phyloP scores from a whole-genome alignment of 2,888 invertebrate species.

The Minunthozetes semirufus region DNA sequence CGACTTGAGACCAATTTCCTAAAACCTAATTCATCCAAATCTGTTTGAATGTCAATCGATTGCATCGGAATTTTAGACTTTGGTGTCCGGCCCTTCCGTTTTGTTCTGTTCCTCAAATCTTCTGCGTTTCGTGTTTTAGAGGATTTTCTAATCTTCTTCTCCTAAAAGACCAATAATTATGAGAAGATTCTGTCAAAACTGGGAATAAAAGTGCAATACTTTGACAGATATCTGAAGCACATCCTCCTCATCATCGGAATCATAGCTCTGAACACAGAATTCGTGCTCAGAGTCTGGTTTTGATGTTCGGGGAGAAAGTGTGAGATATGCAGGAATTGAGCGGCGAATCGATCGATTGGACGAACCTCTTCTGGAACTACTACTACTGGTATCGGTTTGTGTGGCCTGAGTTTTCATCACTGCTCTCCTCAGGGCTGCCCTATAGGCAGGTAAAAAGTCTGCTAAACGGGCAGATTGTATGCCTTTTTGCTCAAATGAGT shows the following conservation, averaged over 20 bases:
- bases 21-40: neutral
- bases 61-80: neutral
- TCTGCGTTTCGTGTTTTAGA: neutral
- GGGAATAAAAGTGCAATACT: neutral
- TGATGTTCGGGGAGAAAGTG: slow-evolving; percentile 41
- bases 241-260: slow-evolving; percentile 12
- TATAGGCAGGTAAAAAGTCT: neutral
- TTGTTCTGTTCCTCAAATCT: neutral
- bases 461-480: neutral
- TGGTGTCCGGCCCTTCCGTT: neutral
- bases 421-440: slow-evolving; percentile 34
- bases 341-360: slow-evolving; percentile 55
- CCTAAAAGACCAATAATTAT: slow-evolving; percentile 7
- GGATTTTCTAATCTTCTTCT: neutral
- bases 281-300: neutral
- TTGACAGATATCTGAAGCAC: slow-evolving; percentile 13
- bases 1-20: slow-evolving; percentile 7
- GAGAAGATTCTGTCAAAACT: neutral
- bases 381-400: slow-evolving; percentile 76
- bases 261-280: neutral
- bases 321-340: slow-evolving; percentile 54
- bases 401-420: slow-evolving; percentile 85
- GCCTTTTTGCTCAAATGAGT: slow-evolving; percentile 1
- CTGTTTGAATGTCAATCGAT: neutral
- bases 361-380: slow-evolving; percentile 56